Percentiles rank a stretch among this genome's conserved stretches.
These are phyloP conservation scores for Caprella mutica DNA, from an alignment of 2,888 invertebrate species.

Conservation along the genomic window DNA sequence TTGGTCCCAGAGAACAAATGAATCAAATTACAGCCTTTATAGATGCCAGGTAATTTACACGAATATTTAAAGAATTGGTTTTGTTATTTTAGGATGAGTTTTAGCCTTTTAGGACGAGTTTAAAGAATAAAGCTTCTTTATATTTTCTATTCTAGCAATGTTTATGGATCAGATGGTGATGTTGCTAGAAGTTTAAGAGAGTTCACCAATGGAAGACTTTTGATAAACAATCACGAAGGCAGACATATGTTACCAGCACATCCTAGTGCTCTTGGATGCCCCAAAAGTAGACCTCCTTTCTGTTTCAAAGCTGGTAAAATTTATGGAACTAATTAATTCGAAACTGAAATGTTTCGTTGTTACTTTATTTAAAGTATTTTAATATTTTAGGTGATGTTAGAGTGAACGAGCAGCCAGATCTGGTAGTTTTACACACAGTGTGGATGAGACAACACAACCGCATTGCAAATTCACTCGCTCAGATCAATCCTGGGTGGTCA, in stretches of 20 bases:
- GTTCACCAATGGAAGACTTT: constrained; percentile 50
- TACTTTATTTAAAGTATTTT: not conserved
- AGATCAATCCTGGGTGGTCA: constrained; percentile 44
- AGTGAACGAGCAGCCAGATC: constrained; percentile 43
- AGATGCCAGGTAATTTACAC: constrained; percentile 55
- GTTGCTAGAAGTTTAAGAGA: constrained; percentile 56
- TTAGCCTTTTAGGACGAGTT: too few species aligned
- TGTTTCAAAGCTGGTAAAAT: constrained; percentile 56
- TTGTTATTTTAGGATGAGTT: too few species aligned
- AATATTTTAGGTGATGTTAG: constrained; percentile 40
- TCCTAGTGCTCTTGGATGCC: constrained; percentile 52
- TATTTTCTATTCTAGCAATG: constrained; percentile 49
- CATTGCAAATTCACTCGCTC: constrained; percentile 40
- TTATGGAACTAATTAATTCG: not conserved
- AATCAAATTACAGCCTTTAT: constrained; percentile 69
- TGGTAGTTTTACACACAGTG: constrained; percentile 45
- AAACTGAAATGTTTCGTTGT: too few species aligned
- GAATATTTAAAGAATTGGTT: too few species aligned
- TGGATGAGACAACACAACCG: constrained; percentile 48
- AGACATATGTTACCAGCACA: constrained; percentile 53
- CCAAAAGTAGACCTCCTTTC: constrained; percentile 48
- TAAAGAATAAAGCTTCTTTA: not conserved
- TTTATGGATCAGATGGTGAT: constrained; percentile 62
- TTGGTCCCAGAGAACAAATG: constrained; percentile 40
- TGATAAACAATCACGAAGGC: constrained; percentile 39